Evolutionary conservation across 1,140 invertebrate genomes (phyloP), one percentile per base, ranked within the genome.

Genomic region (Dendrolimus kikuchii): DNA sequence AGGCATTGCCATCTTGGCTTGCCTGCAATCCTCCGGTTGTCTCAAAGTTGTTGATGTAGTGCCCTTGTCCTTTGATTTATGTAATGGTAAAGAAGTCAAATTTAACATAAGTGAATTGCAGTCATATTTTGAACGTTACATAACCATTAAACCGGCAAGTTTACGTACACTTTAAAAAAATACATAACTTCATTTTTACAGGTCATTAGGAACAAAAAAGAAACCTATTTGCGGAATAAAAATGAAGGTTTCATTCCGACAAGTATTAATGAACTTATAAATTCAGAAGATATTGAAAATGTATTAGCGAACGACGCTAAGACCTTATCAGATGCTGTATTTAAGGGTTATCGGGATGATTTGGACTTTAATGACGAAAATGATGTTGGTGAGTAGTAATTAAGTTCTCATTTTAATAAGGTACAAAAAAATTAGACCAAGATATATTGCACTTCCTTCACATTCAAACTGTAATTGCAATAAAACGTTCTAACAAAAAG

Each of bases 341-440:
- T 83, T 44, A 82, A 83, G 57, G 90, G 90, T 5, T 79, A 92
- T 0, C 88, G 90, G 7, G 92, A 94, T 61, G 92, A 94, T 81
- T 82, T 94, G 7, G 92, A 94, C 62, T 91, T 92, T 7, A 90
- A 92, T 60, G 92, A 93, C 68, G 92, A 93, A 60, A 92, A 92
- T 63, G 92, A 93, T 70, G 78, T 93, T 50, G 91, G 90, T 91
- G 66, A 84, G 85, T 62, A 61, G 9, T 9, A 5, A n/a, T 45
- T 23, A 23, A 23, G 3, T 45, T 45, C 5, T n/a, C 43, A 45
- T 9, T 5, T 45, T 45, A 45, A 9, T 45, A 5, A 10, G 41
- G 36, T 9, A 10, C 43, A 51, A 40, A 40, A 40, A 23, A 23
- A 23, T 23, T 23, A 23, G 23, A 23, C 23, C 23, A 23, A 23